Percentiles rank a stretch among this genome's conserved stretches.
Evolutionary conservation across 1,140 invertebrate species (phyloP).

Genomic region (Latrodectus geometricus): DNA sequence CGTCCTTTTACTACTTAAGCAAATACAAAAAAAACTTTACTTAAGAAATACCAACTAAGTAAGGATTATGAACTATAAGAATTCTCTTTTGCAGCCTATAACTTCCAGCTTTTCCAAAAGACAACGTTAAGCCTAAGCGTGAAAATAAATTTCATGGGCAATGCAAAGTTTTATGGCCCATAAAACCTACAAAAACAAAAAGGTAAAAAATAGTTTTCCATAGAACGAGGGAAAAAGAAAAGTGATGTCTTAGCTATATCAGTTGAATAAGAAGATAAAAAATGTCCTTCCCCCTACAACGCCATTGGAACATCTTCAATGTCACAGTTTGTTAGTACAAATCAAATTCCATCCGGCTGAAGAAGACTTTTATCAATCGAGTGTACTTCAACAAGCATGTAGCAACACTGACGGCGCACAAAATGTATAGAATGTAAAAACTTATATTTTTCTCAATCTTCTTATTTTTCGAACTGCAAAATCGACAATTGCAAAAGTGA

Average conservation of each 20-base stretch:
- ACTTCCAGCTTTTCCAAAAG: neutral
- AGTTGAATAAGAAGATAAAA: neutral
- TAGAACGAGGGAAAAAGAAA: neutral
- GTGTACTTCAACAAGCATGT: neutral
- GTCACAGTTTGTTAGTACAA: neutral
- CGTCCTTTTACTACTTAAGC: no score
- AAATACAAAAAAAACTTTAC: no score
- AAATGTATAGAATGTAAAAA: neutral
- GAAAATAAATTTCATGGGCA: neutral
- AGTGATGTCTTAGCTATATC: neutral
- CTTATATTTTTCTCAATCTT: neutral
- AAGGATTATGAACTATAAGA: no score
- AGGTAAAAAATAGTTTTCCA: neutral
- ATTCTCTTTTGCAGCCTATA: neutral
- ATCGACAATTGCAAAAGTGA: neutral
- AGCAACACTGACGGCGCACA: neutral
- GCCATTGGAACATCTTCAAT: neutral
- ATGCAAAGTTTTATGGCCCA: neutral
- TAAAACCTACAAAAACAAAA: neutral
- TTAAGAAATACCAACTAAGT: no score
- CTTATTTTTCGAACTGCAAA: neutral
- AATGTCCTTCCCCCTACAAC: neutral
- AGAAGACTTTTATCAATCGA: neutral
- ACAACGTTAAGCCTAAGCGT: neutral
- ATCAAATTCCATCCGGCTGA: neutral